Base-by-base conservation (phyloP, 2,888 invertebrate genomes). In the Scaptomyza tumidula region DNA sequence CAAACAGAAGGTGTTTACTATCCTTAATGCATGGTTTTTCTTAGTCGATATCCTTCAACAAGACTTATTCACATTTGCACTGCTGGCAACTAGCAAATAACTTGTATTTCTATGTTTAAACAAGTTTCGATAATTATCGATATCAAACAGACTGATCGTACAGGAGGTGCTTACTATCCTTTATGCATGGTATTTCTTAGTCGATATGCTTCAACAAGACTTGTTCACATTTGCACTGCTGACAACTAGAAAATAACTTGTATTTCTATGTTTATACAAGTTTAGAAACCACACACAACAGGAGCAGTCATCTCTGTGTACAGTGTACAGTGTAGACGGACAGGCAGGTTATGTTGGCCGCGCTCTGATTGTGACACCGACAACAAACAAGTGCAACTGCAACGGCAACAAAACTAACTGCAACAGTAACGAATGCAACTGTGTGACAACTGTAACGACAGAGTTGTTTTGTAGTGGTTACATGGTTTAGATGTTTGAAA, bases 311-410 rank as follows among this genome's bases (percentile, higher is more conserved):
- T 7, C 37, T 37, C 44, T 19, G 2, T n/a, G n/a, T n/a, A n/a
- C n/a, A n/a, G n/a, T n/a, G n/a, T 19, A 19, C 19, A 19, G 1
- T 31, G 35, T 27, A 6, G 19, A 45, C 41, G 46, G 49, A 41
- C 33, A 46, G 14, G 0, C 56, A 41, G 24, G 24, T 45, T 27
- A 14, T 44, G 53, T 54, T 65, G 48, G 29, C 52, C 41, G 41
- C 24, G 45, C 41, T 33, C 48, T 39, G 48, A 59, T 56, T 56
- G 16, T 59, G 55, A 35, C 50, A 62, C 13, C n/a, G n/a, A 16
- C 24, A 68, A 31, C 50, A 44, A 58, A 37, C 31, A 48, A 29
- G 37, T 33, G 10, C 49, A 58, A 24, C 37, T 13, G 44, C 35
- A 48, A 43, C 48, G 6, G 19, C 46, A 52, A 14, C 49, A 43